Evolutionary conservation across 64 coral and sea anemone genomes (phyloP).

Genomic region (Acropora tenuis): DNA sequence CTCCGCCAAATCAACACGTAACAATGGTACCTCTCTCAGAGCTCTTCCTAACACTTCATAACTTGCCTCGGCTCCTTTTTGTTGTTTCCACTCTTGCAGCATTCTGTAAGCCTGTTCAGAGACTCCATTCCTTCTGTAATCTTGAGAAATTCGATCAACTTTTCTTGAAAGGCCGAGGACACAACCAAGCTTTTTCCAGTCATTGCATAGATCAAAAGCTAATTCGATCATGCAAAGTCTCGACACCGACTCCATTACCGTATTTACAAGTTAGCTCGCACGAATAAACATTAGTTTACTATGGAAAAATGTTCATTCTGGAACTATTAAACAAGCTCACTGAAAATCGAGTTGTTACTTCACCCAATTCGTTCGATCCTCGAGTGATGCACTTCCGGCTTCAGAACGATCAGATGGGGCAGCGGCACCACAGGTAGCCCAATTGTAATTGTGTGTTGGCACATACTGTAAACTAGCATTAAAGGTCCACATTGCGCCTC

Average conservation of each 20-base stretch:
- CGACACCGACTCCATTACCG: neutral
- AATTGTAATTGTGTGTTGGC: too few relatives aligned
- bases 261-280: neutral
- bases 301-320: too few relatives aligned
- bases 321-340: too few relatives aligned
- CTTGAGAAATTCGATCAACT: neutral
- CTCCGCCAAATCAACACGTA: constrained; percentile 8
- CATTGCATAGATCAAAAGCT: constrained; percentile 2
- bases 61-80: constrained; percentile 8
- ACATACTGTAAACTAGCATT: too few relatives aligned
- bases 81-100: neutral
- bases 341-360: too few relatives aligned
- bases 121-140: neutral
- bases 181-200: constrained; percentile 28
- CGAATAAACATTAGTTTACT: neutral
- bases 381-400: too few relatives aligned
- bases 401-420: too few relatives aligned
- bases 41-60: constrained; percentile 7
- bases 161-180: neutral
- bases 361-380: too few relatives aligned
- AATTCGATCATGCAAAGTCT: constrained; percentile 13
- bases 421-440: too few relatives aligned
- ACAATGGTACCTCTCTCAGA: neutral
- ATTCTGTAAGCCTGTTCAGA: constrained; percentile 35
- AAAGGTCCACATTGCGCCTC: too few relatives aligned